Conservation (phyloP, 2,113 vertebrate species). For the Machaerirhynchus nigripectus region DNA sequence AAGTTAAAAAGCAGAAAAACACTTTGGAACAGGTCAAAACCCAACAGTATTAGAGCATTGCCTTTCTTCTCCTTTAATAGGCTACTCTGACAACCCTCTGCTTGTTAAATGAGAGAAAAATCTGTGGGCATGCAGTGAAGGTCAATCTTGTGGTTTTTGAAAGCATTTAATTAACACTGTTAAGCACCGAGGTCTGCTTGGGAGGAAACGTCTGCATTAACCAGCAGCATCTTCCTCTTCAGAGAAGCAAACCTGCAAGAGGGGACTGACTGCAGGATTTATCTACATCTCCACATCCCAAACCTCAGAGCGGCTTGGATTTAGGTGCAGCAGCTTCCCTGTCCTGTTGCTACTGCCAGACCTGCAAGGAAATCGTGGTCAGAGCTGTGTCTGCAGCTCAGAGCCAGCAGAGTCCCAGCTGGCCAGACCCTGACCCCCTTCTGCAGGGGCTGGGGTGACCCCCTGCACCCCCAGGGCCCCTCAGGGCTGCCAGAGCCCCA, state of each 20-base stretch:
- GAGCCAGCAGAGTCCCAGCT: background rate
- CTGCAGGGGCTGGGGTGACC: background rate
- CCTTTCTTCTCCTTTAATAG: constrained; percentile 22
- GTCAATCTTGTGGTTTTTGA: constrained; percentile 55
- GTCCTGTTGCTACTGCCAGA: background rate
- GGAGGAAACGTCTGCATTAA: background rate
- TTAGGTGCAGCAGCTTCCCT: no score
- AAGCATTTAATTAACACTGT: constrained; percentile 34
- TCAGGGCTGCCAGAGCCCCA: background rate
- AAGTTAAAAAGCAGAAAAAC: background rate
- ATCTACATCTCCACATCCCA: accelerated
- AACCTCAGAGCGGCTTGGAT: background rate
- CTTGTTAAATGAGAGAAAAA: constrained; percentile 45
- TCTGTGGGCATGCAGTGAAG: constrained; percentile 51
- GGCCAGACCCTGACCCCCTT: background rate
- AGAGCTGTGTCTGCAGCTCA: background rate
- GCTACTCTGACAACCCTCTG: constrained; percentile 9
- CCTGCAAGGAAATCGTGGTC: accelerated
- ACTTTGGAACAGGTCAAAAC: background rate
- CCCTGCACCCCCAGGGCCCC: background rate
- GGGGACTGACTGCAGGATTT: background rate
- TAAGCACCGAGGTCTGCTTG: constrained; percentile 3
- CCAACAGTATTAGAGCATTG: background rate
- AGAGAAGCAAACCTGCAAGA: background rate
- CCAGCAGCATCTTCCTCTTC: background rate